A percentile compares a stretch with the other conserved stretches of the same genome.
These are phyloP conservation scores for Procapra przewalskii DNA, from an alignment of 2,113 vertebrate species.

Conservation along the genomic window DNA sequence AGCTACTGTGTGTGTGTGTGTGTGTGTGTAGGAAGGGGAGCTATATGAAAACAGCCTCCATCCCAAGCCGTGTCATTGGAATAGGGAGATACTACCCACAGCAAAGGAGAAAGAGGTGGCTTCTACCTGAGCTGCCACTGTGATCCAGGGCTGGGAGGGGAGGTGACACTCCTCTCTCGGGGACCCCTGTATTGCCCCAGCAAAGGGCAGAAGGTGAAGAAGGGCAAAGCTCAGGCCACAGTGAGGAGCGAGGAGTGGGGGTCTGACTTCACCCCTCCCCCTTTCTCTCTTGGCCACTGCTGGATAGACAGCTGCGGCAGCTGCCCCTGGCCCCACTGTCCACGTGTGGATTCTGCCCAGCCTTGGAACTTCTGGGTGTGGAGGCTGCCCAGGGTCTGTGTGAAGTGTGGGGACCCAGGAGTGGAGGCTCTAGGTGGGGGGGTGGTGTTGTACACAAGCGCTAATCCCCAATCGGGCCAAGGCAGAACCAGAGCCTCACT, in stretches of 20 bases:
- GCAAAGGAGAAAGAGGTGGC: neutral
- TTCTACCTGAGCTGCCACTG: neutral
- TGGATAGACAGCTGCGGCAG: neutral
- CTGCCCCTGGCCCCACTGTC: neutral
- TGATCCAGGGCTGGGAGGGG: neutral
- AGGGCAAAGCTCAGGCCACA: too few species aligned
- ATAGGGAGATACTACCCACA: neutral
- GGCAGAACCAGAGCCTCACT: constrained; percentile 75
- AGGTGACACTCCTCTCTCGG: neutral
- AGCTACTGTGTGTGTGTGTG: neutral
- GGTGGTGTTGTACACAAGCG: constrained; percentile 61
- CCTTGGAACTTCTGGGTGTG: neutral
- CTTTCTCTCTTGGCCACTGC: neutral
- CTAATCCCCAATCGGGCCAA: constrained; percentile 77
- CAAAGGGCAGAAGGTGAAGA: neutral
- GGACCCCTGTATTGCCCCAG: neutral
- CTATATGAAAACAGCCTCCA: neutral
- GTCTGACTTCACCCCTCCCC: neutral
- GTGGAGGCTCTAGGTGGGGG: neutral
- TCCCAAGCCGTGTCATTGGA: neutral
- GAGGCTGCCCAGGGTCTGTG: neutral
- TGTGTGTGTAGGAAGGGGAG: neutral
- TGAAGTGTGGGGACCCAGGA: neutral
- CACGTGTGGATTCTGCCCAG: neutral
- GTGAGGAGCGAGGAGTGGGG: neutral